Conservation (phyloP, 2,113 vertebrate genomes). For the Galeopterus variegatus region DNA sequence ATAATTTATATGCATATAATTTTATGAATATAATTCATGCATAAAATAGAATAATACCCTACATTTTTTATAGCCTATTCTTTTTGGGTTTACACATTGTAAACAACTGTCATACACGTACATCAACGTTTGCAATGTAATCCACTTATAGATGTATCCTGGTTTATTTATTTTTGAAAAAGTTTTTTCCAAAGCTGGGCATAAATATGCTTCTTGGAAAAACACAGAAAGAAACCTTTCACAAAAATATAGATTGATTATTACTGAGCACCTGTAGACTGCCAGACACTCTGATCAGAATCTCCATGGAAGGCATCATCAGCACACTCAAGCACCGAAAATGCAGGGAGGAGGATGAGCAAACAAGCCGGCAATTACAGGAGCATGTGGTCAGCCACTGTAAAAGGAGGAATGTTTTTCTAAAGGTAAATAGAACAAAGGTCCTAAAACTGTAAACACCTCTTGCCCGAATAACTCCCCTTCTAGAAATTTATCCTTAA, state of each 20-base stretch:
- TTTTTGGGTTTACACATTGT: not conserved
- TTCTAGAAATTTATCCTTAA: not conserved
- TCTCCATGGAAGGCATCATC: not conserved
- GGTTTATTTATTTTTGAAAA: not conserved
- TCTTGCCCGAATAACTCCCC: not conserved
- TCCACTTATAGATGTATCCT: not conserved
- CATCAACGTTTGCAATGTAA: not conserved
- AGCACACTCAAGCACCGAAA: not conserved
- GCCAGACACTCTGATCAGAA: not conserved
- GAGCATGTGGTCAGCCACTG: not conserved
- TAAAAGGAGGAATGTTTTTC: not conserved
- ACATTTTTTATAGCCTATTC: not conserved
- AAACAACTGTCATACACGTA: not conserved
- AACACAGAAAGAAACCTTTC: not conserved
- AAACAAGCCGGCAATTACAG: not conserved
- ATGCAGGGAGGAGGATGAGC: not conserved
- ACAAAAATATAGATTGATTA: conserved; percentile 10
- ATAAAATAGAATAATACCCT: not conserved
- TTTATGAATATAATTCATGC: not conserved
- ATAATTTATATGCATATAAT: not conserved
- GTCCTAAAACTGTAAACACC: not conserved
- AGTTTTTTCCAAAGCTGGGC: not conserved
- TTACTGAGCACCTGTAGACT: not conserved
- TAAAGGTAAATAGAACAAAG: conserved; percentile 18
- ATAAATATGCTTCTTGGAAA: conserved; percentile 1